Evolutionary conservation across 2,888 invertebrate genomes (phyloP).

Genomic region (Agrotis clavis): DNA sequence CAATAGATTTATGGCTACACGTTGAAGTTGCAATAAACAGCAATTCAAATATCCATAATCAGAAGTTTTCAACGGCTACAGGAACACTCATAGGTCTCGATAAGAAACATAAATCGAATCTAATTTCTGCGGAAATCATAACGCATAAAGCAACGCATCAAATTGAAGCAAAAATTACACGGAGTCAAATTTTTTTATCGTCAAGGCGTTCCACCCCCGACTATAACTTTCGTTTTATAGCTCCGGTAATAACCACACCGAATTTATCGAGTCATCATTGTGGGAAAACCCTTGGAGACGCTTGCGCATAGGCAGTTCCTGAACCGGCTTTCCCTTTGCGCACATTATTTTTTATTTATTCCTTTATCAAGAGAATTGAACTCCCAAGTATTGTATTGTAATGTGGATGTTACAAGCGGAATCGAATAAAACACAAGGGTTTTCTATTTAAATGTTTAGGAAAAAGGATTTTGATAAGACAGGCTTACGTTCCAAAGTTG

Average conservation of each 20-base stretch:
- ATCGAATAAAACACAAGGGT: constrained; percentile 34
- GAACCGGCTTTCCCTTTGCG: constrained; percentile 43
- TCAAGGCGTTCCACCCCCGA: constrained; percentile 68
- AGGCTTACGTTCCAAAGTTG: constrained; percentile 61
- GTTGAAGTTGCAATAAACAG: constrained; percentile 21
- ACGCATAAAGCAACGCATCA: constrained; percentile 72
- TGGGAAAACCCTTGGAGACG: constrained; percentile 67
- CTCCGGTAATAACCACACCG: constrained; percentile 68
- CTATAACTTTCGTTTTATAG: constrained; percentile 74
- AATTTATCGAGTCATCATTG: constrained; percentile 75
- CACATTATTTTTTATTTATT: constrained; percentile 47
- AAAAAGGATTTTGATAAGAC: constrained; percentile 59
- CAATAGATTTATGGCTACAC: constrained; percentile 19
- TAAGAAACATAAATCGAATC: constrained; percentile 50
- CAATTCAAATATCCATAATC: not conserved
- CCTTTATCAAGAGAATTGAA: constrained; percentile 20
- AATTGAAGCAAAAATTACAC: constrained; percentile 74
- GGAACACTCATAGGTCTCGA: not conserved
- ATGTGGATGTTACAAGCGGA: constrained; percentile 34
- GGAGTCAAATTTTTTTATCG: constrained; percentile 74
- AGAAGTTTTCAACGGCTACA: not conserved
- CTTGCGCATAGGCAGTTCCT: constrained; percentile 62
- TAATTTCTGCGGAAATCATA: constrained; percentile 51
- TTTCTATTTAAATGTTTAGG: constrained; percentile 47
- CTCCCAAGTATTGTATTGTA: constrained; percentile 37